Percentiles rank a stretch among this genome's conserved stretches.
Conservation (phyloP, 2,888 invertebrate genomes). For the Allophyes oxyacanthae region DNA sequence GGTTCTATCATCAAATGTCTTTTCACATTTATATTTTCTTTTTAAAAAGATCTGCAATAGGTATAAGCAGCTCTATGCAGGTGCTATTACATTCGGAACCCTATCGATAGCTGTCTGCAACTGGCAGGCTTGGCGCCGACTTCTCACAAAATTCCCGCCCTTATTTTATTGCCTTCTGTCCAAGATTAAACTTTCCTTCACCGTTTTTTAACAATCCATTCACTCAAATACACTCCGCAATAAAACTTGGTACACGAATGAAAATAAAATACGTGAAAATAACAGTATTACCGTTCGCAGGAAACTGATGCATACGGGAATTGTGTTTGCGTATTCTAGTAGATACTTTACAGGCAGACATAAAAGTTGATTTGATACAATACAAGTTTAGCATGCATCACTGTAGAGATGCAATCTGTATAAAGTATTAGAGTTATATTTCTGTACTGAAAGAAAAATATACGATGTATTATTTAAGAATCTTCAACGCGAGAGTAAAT, state of each 20-base stretch:
- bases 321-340: constrained; percentile 7
- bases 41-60: background rate
- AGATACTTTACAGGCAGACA: background rate
- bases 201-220: constrained; percentile 75
- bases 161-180: constrained; percentile 87
- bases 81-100: constrained; percentile 70
- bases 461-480: too few species aligned
- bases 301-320: constrained; percentile 24
- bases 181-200: constrained; percentile 83
- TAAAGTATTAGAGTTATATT: background rate
- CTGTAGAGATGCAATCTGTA: background rate
- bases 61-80: constrained; percentile 67
- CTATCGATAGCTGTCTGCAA: constrained; percentile 88
- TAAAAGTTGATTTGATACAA: constrained; percentile 1
- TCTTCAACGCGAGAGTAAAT: too few species aligned
- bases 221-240: constrained; percentile 67
- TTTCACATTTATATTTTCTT: background rate
- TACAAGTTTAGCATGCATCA: constrained; percentile 1
- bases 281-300: constrained; percentile 30
- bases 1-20: too few species aligned
- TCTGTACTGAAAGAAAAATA: too few species aligned
- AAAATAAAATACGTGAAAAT: constrained; percentile 57
- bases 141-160: constrained; percentile 84
- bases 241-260: constrained; percentile 61
- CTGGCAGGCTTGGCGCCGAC: constrained; percentile 85